Evolutionary conservation across 2,797 vertebrate genomes (phyloP).

Genomic region (Peromyscus attwateri): DNA sequence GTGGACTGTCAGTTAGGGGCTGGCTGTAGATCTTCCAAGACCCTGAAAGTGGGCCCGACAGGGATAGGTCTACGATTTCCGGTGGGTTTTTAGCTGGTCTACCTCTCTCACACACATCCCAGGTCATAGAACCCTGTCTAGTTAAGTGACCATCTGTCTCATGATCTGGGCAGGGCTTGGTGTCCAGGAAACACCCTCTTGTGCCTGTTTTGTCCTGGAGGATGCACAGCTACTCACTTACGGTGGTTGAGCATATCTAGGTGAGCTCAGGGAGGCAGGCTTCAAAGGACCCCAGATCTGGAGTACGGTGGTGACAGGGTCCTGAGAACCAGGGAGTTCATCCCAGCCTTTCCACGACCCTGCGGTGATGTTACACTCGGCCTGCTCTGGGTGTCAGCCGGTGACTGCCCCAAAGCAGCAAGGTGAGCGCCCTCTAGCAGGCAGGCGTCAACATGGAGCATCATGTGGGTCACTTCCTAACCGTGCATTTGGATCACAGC

Average conservation of each 20-base stretch:
- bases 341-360: too few species aligned
- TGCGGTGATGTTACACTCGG: fast-evolving
- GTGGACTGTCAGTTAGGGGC: background rate
- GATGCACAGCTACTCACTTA: fast-evolving
- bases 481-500: too few species aligned
- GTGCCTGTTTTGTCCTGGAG: fast-evolving
- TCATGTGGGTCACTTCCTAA: background rate
- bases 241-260: background rate
- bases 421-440: fast-evolving
- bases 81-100: background rate
- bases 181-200: background rate
- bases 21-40: fast-evolving
- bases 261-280: background rate
- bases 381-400: background rate
- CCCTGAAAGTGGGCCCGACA: too few species aligned
- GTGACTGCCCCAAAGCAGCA: fast-evolving
- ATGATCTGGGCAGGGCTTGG: background rate
- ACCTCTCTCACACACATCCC: background rate
- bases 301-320: fast-evolving
- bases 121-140: fast-evolving
- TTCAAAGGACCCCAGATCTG: background rate
- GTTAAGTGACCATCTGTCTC: too few species aligned
- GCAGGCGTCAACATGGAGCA: background rate
- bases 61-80: background rate
- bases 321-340: fast-evolving